Base-by-base conservation (phyloP, 2,113 vertebrate species). In the Nymphicus hollandicus region DNA sequence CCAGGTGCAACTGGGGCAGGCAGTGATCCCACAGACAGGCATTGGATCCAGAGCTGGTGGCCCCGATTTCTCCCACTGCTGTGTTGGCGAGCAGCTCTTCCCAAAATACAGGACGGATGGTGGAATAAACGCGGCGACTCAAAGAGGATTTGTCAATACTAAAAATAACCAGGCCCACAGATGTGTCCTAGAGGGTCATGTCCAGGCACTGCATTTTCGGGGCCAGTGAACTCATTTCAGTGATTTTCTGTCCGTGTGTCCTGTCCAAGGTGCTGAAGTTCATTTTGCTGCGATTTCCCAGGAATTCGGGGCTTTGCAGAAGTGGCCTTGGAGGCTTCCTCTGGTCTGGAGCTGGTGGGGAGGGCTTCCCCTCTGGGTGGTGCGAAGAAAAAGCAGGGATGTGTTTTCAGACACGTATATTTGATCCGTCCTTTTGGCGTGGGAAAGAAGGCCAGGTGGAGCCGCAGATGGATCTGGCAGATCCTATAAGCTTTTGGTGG, bases 261-360 rank as follows among this genome's bases (percentile, higher is more conserved):
- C 92, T 97, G 96, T 97, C 97, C 97, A 95, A 92, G 95, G 97
- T 97, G 95, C 97, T 97, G 97, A 97, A 97, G 66, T 95, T 83
- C 12, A 53, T 93, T 92, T 91, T 94, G 46, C 90, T 83, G 63
- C 4, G 25, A 84, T 89, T 94, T 96, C 47, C 17, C 49, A 19
- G 60, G 63, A 95, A 96, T 97, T 97, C 10, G 1, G 86, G 81
- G 65, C 18, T 94, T 81, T 60, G 41, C 58, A 31, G 28, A 55
- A 80, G 86, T 61, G 68, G 6, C 46, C 55, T 44, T 25, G 73
- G 63, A 84, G 63, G 29, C 24, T 89, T 78, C 37, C 17, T 41
- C 11, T 69, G 1, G 1, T 25, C 74, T 84, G 39, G 72, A 94
- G 44, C 3, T 0, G 1, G 35, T 1, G 18, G 50, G 29, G 10